These are phyloP conservation scores for Struthio camelus DNA, from an alignment of 2,113 vertebrate genomes.

Conservation along the genomic window DNA sequence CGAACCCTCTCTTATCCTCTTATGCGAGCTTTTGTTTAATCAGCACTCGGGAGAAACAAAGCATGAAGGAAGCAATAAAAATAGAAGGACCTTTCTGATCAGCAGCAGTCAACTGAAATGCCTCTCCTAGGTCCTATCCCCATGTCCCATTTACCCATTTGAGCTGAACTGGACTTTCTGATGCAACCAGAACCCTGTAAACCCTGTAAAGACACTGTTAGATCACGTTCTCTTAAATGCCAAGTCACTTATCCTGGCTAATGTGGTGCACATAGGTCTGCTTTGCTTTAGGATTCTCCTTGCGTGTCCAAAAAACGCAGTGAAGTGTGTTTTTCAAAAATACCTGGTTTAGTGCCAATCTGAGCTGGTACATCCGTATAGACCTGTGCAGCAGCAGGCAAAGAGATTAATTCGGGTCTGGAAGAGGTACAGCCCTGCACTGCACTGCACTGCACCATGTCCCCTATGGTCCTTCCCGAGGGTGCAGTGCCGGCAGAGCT, in stretches of 20 bases:
- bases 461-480: too few species aligned
- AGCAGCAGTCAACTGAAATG: background rate
- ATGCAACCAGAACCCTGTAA: background rate
- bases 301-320: background rate
- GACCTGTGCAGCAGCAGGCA: background rate
- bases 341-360: background rate
- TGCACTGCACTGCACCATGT: too few species aligned
- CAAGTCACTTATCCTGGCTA: background rate
- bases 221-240: background rate
- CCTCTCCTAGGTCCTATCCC: background rate
- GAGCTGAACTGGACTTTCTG: background rate
- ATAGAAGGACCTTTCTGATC: background rate
- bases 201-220: background rate
- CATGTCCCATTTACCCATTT: background rate
- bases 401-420: background rate
- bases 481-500: too few species aligned
- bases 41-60: background rate
- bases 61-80: background rate
- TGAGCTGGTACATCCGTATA: background rate
- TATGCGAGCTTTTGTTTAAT: background rate
- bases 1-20: background rate
- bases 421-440: background rate
- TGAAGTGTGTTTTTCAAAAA: background rate
- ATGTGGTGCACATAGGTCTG: background rate
- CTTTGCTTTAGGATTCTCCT: background rate